Percentiles rank a stretch among this genome's conserved stretches.
Conservation (phyloP, 2,797 vertebrate genomes). For the Holocentrus rufus region DNA sequence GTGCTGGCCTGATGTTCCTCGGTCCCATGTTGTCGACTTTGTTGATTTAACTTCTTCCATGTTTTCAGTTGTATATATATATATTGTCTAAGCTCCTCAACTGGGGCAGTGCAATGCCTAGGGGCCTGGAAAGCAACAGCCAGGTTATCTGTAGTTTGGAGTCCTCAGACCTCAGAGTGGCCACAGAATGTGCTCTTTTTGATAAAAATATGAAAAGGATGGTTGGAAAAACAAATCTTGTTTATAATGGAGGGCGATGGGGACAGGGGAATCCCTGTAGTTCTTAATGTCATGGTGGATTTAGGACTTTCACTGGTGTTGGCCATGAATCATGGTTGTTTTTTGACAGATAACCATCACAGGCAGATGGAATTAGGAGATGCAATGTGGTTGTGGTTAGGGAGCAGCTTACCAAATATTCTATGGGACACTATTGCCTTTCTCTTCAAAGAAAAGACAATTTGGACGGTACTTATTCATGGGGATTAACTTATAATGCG, state of each 20-base stretch:
- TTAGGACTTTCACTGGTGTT: slow-evolving; percentile 31
- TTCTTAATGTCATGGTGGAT: slow-evolving; percentile 8
- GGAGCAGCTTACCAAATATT: neutral
- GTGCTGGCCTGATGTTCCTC: neutral
- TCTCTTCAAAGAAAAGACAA: neutral
- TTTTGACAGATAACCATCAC: slow-evolving; percentile 7
- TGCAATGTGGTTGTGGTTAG: neutral
- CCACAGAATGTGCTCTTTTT: slow-evolving; percentile 47
- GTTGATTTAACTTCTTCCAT: neutral
- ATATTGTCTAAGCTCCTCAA: no score
- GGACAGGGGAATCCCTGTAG: slow-evolving; percentile 45
- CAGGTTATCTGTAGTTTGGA: slow-evolving; percentile 7
- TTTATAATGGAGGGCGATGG: slow-evolving; percentile 58
- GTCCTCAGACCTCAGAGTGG: slow-evolving; percentile 12
- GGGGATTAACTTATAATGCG: neutral
- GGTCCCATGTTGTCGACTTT: neutral
- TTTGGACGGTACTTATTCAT: neutral
- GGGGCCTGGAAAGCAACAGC: neutral
- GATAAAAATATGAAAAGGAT: slow-evolving; percentile 58
- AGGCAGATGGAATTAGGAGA: neutral
- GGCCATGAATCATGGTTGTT: slow-evolving; percentile 14
- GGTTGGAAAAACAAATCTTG: slow-evolving; percentile 48
- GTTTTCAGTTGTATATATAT: no score
- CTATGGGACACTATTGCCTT: neutral
- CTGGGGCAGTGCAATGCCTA: no score